Evolutionary conservation across 2,797 vertebrate genomes (phyloP), one percentile per base, ranked within the genome.

Genomic region (Periparus ater): DNA sequence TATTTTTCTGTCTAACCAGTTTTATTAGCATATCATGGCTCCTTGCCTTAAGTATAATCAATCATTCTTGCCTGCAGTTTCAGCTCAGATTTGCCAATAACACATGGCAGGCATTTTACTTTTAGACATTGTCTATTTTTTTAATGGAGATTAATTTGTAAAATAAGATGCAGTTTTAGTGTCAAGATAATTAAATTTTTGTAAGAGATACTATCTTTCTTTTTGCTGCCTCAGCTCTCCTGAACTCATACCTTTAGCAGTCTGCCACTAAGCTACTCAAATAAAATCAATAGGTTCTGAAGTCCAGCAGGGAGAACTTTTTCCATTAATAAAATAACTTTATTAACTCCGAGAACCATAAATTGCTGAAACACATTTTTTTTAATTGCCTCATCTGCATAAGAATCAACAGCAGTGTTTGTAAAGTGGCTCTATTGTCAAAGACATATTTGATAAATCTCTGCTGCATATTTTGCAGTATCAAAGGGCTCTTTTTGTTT

Each of bases 171-270:
- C 72, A 50, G 58, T 72, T 93, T 89, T 91, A 88, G 62, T 78
- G 78, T 89, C 66, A 85, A 80, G 84, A 79, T 95, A 96, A 96
- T 96, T 94, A 81, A 58, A 91, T 96, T 96, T 97, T 94, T 81
- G 26, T 86, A 88, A 51, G 61, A 93, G 65, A 77, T 53, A 48
- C 76, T 85, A 36, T 74, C 71, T 67, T 77, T 68, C 47, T 74
- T 95, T 78, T 55, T 89, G 96, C 75, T 91, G 61, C 17, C 54
- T 95, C 94, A 96, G 94, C 84, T 84, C 21, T 88, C 66, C 58
- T 60, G 57, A 84, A 78, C 27, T 84, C 76, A 62, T 62, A 93
- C 78, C 62, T 94, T 85, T 87, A 92, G 54, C 65, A 91, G 54
- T 53, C 70, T 93, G 82, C 45, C 68, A 67, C 70, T 63, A 23